Base-by-base conservation (phyloP, 2,797 vertebrate species). In the Pempheris klunzingeri region DNA sequence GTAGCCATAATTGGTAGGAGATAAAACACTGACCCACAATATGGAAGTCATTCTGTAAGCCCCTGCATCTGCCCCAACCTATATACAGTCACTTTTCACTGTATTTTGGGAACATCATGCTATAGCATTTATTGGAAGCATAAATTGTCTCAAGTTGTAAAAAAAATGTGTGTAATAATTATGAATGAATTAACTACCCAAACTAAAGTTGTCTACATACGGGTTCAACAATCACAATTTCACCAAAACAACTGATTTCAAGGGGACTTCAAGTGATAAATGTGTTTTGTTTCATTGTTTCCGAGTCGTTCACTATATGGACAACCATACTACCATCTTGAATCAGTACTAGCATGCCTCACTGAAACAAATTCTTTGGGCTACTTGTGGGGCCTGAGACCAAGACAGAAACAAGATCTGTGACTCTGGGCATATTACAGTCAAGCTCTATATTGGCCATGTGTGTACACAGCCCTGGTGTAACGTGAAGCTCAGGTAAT, bases 331-430 rank as follows among this genome's bases (percentile, higher is more conserved):
- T 39, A 57, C 57, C 46, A 52, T 63, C 28, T 41, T 74, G 3
- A 79, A 38, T 75, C 22, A 32, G 14, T 44, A n/a, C n/a, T n/a
- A 34, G 47, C 55, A 12, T 44, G 44, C 49, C 71, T 58, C 63
- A 71, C 54, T 80, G 17, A 24, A 36, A 63, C 20, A 28, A 17
- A 28, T 61, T 47, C 80, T 71, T 54, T 34, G 12, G 38, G 46
- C n/a, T 34, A 70, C 60, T 34, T 69, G 22, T 55, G 30, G 15
- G 58, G 43, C 57, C 28, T 0, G 24, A 57, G 36, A 66, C 18
- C 14, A 13, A 28, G 50, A 59, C 17, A 1, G 73, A 82, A 90
- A 86, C 47, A 67, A 43, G 54, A 82, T 68, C 47, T 63, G 13
- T 66, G 24, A 49, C n/a, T 62, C 43, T 53, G 62, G 22, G 46